A percentile compares a stretch with the other conserved stretches of the same genome.
phyloP scores from a whole-genome alignment of 2,888 invertebrate genomes.

The Drosophila cognata region DNA sequence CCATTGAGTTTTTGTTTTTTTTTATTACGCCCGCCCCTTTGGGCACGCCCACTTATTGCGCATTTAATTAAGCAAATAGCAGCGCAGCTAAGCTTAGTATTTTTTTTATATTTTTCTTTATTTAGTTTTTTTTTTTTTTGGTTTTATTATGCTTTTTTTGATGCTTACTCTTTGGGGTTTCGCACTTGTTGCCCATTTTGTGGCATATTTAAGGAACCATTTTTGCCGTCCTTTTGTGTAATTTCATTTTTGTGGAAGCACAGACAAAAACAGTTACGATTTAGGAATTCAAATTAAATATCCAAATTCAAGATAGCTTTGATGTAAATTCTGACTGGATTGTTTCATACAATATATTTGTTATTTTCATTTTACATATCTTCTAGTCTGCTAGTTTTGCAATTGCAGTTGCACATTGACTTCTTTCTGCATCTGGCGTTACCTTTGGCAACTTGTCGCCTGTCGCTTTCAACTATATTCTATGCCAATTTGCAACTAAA shows the following conservation, averaged over 20 bases:
- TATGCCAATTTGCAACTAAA: constrained; percentile 73
- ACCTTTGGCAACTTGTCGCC: constrained; percentile 54
- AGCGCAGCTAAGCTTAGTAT: constrained; percentile 48
- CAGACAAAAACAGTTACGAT: not conserved
- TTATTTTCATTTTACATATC: not conserved
- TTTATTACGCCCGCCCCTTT: not conserved
- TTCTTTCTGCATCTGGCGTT: constrained; percentile 32
- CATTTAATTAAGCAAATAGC: constrained; percentile 78
- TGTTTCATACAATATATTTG: not conserved
- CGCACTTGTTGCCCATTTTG: constrained; percentile 61
- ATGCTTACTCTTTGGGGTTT: constrained; percentile 48
- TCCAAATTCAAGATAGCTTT: not conserved
- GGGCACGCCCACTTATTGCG: constrained; percentile 51
- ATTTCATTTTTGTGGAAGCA: not conserved
- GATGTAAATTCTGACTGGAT: not conserved
- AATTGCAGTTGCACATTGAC: constrained; percentile 38
- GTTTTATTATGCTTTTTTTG: constrained; percentile 45
- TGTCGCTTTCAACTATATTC: constrained; percentile 62
- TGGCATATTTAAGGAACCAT: constrained; percentile 39
- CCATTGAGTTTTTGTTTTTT: constrained; percentile 36
- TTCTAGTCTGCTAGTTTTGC: not conserved
- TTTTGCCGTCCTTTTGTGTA: constrained; percentile 2
- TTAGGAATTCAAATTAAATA: not conserved
- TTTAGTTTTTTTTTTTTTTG: constrained; percentile 8
- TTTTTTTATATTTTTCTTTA: constrained; percentile 21